phyloP scores from a whole-genome alignment of 1,140 invertebrate genomes.

The Listronotus oregonensis region DNA sequence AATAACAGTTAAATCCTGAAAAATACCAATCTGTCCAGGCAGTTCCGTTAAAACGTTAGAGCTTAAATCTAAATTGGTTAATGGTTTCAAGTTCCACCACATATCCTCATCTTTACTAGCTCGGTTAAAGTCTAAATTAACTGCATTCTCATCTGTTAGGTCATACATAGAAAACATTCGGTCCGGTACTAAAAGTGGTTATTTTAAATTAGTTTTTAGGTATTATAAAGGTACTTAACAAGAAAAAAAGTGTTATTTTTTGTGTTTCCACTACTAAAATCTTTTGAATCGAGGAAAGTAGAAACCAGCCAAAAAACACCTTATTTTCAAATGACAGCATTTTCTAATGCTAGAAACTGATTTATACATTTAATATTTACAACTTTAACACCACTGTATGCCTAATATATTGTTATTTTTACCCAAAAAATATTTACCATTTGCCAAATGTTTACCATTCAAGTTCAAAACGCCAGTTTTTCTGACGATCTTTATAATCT shows the following conservation, averaged over 20 bases:
- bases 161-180: conserved; percentile 82
- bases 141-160: conserved; percentile 67
- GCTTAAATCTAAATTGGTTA: conserved; percentile 80
- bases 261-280: too few species aligned
- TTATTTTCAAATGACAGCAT: too few species aligned
- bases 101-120: conserved; percentile 62
- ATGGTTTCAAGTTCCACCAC: conserved; percentile 86
- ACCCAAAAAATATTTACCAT: conserved; percentile 63
- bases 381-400: not conserved
- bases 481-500: conserved; percentile 76
- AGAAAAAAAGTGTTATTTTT: too few species aligned
- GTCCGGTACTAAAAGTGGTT: conserved; percentile 71
- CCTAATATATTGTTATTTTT: not conserved
- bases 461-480: conserved; percentile 80
- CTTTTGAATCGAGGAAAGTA: too few species aligned
- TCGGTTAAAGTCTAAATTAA: conserved; percentile 66
- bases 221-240: too few species aligned
- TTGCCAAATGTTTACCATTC: conserved; percentile 70
- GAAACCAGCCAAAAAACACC: too few species aligned
- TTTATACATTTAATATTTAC: not conserved
- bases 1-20: conserved; percentile 72
- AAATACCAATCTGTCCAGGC: conserved; percentile 70
- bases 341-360: not conserved
- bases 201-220: too few species aligned
- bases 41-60: conserved; percentile 74